Base-by-base conservation (phyloP, 1,140 invertebrate species). In the Agraylea sexmaculata region DNA sequence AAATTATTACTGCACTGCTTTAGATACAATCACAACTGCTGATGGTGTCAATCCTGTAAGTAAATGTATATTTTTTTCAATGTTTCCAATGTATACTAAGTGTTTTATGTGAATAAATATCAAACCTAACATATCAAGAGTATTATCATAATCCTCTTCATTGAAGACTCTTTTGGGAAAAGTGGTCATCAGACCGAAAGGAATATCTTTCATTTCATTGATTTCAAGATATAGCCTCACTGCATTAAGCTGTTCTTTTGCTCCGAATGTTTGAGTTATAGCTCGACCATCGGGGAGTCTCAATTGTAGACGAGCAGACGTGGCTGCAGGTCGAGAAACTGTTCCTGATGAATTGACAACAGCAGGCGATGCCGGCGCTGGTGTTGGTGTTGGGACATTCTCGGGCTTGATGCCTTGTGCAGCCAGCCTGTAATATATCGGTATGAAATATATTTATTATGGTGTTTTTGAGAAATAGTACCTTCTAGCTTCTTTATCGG, bases 221-320 rank as follows among this genome's bases (percentile, higher is more conserved):
- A 90, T 73, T 67, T 87, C 74, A 37, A 92, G 62, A 62, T 75
- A 88, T 15, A 91, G 62, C 56, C 87, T 74, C 15, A 96, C 90
- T 15, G 88, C 87, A 10, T 88, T 84, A 5, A 96, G 64, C 44
- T 84, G 79, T 58, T 95, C 91, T 54, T 90, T 89, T 12, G 79
- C 76, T 27, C 80, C 79, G 59, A 56, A 86, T 60, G 73, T 84
- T 60, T 54, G 73, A 58, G 56, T 60, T 30, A 53, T 57, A 44
- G 57, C 63, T 46, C 50, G 61, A 46, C 60, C 68, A 60, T 74
- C 73, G 2, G 75, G 77, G 25, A 80, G 58, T 45, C 76, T 57
- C 34, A 79, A 72, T 65, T 87, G 84, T 44, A 88, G 66, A 17
- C 60, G 51, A 48, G 60, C 53, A 52, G 63, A 46, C 49, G 59